phyloP scores from a whole-genome alignment of 2,113 vertebrate genomes.

The Cervus canadensis region DNA sequence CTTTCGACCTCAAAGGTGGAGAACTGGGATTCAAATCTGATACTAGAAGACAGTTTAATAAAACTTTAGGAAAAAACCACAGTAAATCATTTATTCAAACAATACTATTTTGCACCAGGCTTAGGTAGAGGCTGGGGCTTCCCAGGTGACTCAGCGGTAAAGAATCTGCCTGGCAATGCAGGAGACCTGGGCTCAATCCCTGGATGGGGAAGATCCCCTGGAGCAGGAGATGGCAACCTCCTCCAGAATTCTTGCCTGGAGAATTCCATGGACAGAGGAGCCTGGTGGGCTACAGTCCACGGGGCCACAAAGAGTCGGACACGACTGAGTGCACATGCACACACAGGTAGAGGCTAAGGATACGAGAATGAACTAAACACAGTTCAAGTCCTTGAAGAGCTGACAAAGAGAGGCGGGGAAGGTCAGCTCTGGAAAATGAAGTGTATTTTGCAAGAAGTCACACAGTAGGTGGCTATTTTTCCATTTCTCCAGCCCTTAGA shows the following conservation, averaged over 20 bases:
- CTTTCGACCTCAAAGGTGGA: slow-evolving; percentile 15
- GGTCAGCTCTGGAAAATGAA: neutral
- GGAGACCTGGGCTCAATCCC: neutral
- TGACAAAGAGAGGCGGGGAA: neutral
- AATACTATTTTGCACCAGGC: neutral
- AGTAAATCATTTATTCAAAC: neutral
- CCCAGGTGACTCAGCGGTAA: neutral
- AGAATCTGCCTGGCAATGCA: neutral
- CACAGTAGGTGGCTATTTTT: neutral
- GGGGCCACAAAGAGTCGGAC: neutral
- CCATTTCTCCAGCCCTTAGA: neutral
- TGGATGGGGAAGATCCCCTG: neutral
- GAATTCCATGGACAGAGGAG: neutral
- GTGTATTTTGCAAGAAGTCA: neutral
- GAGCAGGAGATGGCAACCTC: neutral
- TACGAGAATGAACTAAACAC: neutral
- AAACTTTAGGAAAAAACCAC: neutral
- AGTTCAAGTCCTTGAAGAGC: neutral
- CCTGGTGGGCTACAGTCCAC: neutral
- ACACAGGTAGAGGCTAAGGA: neutral
- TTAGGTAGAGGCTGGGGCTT: neutral
- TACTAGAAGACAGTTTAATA: slow-evolving; percentile 12
- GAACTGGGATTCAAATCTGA: slow-evolving; percentile 27
- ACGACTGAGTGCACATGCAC: neutral
- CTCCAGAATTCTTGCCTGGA: neutral